Evolutionary conservation across 2,888 invertebrate species (phyloP).

Genomic region (Romanomermis culicivorax): DNA sequence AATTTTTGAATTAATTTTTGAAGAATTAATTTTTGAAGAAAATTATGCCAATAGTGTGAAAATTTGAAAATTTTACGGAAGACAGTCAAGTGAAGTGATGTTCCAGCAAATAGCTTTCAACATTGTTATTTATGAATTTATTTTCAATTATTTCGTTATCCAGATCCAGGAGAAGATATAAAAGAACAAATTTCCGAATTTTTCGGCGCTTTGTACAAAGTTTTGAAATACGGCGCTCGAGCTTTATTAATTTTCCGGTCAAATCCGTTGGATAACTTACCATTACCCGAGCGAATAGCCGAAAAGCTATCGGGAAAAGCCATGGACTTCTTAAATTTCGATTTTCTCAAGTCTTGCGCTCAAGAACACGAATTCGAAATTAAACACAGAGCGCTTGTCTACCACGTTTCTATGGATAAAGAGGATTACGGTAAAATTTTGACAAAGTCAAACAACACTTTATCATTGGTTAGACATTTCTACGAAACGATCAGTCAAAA

Average conservation of each 20-base stretch:
- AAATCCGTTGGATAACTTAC: neutral
- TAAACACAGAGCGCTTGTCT: neutral
- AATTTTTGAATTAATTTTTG: too few species aligned
- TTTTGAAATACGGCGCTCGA: neutral
- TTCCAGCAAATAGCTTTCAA: too few species aligned
- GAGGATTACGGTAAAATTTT: neutral
- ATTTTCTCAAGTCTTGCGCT: neutral
- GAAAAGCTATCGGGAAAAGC: neutral
- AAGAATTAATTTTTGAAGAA: too few species aligned
- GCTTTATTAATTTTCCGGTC: neutral
- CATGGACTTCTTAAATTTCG: neutral
- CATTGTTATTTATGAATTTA: too few species aligned
- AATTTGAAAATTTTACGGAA: too few species aligned
- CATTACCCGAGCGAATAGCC: neutral
- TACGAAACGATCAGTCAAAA: neutral
- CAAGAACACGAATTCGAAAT: neutral
- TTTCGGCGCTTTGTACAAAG: conserved; percentile 1
- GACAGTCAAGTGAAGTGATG: too few species aligned
- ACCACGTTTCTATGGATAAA: neutral
- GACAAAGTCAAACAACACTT: too few species aligned
- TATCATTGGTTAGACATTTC: too few species aligned
- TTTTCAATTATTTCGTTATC: neutral
- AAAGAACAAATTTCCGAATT: neutral
- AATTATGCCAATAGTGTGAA: too few species aligned
- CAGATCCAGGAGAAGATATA: neutral